phyloP scores from a whole-genome alignment of 2,113 vertebrate species.

The Sander vitreus region DNA sequence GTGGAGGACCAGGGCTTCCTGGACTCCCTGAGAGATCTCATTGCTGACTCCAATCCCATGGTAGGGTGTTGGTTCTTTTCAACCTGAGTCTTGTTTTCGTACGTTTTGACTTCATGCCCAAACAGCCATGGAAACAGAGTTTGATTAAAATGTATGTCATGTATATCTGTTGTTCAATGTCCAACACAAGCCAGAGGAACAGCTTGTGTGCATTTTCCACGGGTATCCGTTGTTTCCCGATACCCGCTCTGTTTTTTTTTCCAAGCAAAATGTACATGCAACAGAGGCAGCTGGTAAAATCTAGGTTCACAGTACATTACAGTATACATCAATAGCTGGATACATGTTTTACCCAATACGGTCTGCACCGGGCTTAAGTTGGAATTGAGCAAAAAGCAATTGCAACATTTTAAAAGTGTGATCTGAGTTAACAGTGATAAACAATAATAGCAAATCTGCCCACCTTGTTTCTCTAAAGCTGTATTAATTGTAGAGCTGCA shows the following conservation, averaged over 20 bases:
- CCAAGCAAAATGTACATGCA: background rate
- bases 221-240: too few relatives aligned
- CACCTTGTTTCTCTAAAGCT: background rate
- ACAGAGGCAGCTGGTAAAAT: background rate
- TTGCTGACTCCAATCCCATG: constrained; percentile 99
- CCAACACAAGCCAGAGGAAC: background rate
- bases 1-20: constrained; percentile 99
- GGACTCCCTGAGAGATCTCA: constrained; percentile 96
- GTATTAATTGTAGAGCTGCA: background rate
- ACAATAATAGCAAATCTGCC: background rate
- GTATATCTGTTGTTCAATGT: background rate
- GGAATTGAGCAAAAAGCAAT: background rate
- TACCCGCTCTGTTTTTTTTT: too few relatives aligned
- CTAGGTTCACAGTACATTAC: background rate
- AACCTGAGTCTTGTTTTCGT: background rate
- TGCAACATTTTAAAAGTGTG: background rate
- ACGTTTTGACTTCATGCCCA: background rate
- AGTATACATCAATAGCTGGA: background rate
- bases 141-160: background rate
- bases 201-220: background rate
- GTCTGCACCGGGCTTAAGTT: background rate
- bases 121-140: background rate
- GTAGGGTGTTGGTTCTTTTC: constrained; percentile 72
- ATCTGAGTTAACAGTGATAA: background rate
- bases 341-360: background rate